phyloP scores from a whole-genome alignment of 2,888 invertebrate genomes.

The Papilio elwesi region DNA sequence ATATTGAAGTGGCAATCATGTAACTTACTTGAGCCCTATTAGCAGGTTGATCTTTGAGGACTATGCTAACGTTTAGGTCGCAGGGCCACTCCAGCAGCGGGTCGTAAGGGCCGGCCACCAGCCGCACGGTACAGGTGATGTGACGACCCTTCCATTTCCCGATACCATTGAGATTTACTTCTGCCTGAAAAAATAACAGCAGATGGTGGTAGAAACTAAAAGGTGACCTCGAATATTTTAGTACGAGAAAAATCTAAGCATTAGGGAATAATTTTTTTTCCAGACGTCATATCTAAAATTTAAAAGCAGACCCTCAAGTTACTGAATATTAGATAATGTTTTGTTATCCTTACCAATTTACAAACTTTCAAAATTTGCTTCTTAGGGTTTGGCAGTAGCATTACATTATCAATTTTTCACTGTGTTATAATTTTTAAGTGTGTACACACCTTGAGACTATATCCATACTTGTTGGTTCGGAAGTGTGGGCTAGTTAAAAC shows the following conservation, averaged over 20 bases:
- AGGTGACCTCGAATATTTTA: neutral
- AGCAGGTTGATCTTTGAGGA: constrained; percentile 86
- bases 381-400: no score
- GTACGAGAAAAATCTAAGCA: neutral
- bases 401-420: no score
- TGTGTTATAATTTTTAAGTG: no score
- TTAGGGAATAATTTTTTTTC: neutral
- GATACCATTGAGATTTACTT: constrained; percentile 88
- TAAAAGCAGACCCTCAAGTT: no score
- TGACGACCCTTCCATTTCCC: constrained; percentile 91
- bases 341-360: no score
- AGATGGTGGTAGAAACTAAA: neutral
- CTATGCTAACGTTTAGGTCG: constrained; percentile 86
- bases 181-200: constrained; percentile 74
- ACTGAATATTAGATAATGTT: no score
- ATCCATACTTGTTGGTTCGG: constrained; percentile 89
- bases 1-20: neutral
- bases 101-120: constrained; percentile 89
- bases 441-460: constrained; percentile 85
- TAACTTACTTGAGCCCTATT: constrained; percentile 70
- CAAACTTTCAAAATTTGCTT: no score
- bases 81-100: constrained; percentile 90
- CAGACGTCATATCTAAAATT: no score
- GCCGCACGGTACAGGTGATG: constrained; percentile 87
- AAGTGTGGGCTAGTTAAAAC: constrained; percentile 88